phyloP scores from a whole-genome alignment of 2,797 vertebrate species.

The Takifugu ocellatus region DNA sequence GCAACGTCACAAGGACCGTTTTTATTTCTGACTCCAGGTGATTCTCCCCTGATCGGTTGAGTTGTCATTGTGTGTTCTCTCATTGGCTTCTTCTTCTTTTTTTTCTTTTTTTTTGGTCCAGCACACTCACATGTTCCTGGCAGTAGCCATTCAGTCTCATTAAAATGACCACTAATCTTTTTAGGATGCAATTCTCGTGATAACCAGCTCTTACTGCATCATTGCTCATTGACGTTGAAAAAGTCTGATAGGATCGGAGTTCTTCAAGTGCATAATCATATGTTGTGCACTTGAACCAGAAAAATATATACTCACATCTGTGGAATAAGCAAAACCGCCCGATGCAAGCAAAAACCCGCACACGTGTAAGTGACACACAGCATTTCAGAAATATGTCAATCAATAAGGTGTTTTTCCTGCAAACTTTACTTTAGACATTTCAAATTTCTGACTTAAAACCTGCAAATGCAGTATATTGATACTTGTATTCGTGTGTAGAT shows the following conservation, averaged over 20 bases:
- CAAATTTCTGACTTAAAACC: conserved; percentile 29
- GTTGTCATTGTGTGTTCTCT: conserved; percentile 6
- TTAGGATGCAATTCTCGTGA: conserved; percentile 68
- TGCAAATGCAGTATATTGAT: not conserved
- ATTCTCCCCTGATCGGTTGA: not conserved
- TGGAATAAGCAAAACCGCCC: no score
- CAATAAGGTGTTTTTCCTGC: no score
- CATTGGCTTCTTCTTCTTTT: no score
- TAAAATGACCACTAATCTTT: conserved; percentile 56
- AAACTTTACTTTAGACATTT: conserved; percentile 1
- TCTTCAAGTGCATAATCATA: no score
- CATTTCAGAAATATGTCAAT: no score
- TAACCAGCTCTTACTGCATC: conserved; percentile 48
- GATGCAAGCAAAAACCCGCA: no score
- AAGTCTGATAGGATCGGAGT: not conserved
- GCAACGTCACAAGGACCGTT: conserved; percentile 24
- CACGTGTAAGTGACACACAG: no score
- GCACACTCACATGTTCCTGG: conserved; percentile 8
- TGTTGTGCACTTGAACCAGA: no score
- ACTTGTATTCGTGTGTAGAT: no score
- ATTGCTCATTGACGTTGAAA: conserved; percentile 14
- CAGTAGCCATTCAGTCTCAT: conserved; percentile 39
- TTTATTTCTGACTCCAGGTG: not conserved
- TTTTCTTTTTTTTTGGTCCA: not conserved
- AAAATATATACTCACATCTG: no score